phyloP scores from a whole-genome alignment of 23 tunicate species.

The Phallusia fumigata region DNA sequence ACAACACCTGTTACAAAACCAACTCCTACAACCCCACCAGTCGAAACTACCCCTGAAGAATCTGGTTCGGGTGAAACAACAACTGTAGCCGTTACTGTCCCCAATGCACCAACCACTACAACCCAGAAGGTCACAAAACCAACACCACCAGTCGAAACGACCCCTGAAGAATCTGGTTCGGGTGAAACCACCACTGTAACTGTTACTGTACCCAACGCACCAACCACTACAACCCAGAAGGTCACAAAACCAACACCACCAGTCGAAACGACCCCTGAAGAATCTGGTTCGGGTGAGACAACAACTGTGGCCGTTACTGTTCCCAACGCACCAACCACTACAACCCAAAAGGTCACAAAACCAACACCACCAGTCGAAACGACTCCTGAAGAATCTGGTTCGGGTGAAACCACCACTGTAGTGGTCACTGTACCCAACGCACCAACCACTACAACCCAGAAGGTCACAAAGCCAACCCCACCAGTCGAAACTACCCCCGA shows the following conservation, averaged over 20 bases:
- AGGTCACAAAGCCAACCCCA: slow-evolving; percentile 29
- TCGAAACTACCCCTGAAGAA: slow-evolving; percentile 20
- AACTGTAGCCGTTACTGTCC: slow-evolving; percentile 29
- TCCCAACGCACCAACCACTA: slow-evolving; percentile 58
- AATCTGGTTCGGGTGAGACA: slow-evolving; percentile 36
- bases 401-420: slow-evolving; percentile 37
- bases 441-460: slow-evolving; percentile 41
- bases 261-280: slow-evolving; percentile 21
- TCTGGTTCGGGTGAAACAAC: slow-evolving; percentile 64
- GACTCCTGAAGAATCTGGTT: slow-evolving; percentile 61
- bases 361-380: slow-evolving; percentile 49
- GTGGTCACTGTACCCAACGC: slow-evolving; percentile 51
- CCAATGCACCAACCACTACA: slow-evolving; percentile 57
- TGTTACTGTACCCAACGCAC: slow-evolving; percentile 4
- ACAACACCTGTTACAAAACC: slow-evolving; percentile 29
- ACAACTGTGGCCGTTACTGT: slow-evolving; percentile 14
- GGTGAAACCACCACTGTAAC: slow-evolving; percentile 41
- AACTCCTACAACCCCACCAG: neutral
- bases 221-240: slow-evolving; percentile 26
- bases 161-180: slow-evolving; percentile 31
- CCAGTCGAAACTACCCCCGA: slow-evolving; percentile 36
- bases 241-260: slow-evolving; percentile 42
- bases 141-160: slow-evolving; percentile 46
- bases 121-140: slow-evolving; percentile 40
- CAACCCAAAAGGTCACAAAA: slow-evolving; percentile 40